Evolutionary conservation across 2,797 vertebrate genomes (phyloP), one percentile per base, ranked within the genome.

Genomic region (Synanceia verrucosa): DNA sequence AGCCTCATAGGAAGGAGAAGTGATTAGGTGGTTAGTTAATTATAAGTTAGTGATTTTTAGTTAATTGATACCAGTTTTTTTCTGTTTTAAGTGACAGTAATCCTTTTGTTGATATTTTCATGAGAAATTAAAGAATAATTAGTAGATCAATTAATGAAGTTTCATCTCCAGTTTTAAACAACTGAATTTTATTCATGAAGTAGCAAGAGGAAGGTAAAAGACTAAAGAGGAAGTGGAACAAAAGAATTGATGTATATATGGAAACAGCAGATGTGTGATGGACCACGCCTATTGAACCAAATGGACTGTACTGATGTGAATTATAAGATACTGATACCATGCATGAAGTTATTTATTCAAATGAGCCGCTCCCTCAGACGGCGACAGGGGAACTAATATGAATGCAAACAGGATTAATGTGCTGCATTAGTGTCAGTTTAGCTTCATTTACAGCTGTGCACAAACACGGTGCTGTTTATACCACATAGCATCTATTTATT

Each of bases 361-460:
- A 96, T 95, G 89, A 94, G 93, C 93, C 92, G 94, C 93, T 95
- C 95, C 88, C 93, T 93, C 91, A 91, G 94, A 94, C 84, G 91
- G 92, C 88, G 96, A 95, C 95, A 95, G 93, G 86, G 88, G 88
- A 94, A 93, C 94, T 96, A 96, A 96, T 97, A 95, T 96, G 95
- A 97, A 97, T 96, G 95, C 95, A 96, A 97, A 97, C 96, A 94
- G 96, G 96, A 97, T 97, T 96, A 97, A 92, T 91, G 86, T 88
- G 66, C 90, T 93, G 94, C 92, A 94, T 96, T 96, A 96, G 94
- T 90, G 91, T 91, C 88, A 94, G 94, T 95, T 95, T 95, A 95
- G 94, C 95, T 94, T n/a, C n/a, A 93, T 95, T 96, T 95, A 91
- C 93, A 95, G 39, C n/a, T n/a, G n/a, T n/a, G n/a, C n/a, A n/a